Evolutionary conservation across 1,140 invertebrate genomes (phyloP).

Genomic region (Cotesia typhae): DNA sequence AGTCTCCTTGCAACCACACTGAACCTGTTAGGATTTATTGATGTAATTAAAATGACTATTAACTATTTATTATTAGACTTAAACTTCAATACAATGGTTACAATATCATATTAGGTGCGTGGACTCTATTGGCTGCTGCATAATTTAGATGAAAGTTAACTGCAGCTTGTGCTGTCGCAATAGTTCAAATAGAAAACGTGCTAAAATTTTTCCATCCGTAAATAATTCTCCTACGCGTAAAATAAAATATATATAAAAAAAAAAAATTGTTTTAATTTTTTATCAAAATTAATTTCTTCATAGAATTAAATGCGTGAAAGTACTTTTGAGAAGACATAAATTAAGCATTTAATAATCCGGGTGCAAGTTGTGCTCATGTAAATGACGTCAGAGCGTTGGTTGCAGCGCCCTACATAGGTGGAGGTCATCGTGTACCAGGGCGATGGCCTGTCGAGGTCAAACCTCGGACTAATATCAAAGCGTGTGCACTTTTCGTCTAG

Average conservation of each 20-base stretch:
- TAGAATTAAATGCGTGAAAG: too few relatives aligned
- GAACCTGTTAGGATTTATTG: too few relatives aligned
- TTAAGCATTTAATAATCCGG: slow-evolving; percentile 39
- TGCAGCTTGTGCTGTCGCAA: slow-evolving; percentile 20
- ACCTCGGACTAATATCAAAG: slow-evolving; percentile 52
- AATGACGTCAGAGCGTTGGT: slow-evolving; percentile 65
- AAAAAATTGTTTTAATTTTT: too few relatives aligned
- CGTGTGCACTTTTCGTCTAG: slow-evolving; percentile 56
- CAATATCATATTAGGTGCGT: neutral
- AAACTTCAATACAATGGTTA: too few relatives aligned
- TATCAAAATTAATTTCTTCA: too few relatives aligned
- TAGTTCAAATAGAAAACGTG: slow-evolving; percentile 1
- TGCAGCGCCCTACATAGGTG: slow-evolving; percentile 67
- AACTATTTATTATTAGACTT: too few relatives aligned
- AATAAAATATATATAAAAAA: neutral
- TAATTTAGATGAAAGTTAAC: slow-evolving; percentile 50
- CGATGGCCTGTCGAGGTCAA: slow-evolving; percentile 66
- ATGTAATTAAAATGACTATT: slow-evolving; percentile 13
- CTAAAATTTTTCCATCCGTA: slow-evolving; percentile 10
- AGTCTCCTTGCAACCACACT: too few relatives aligned
- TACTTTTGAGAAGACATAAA: slow-evolving; percentile 33
- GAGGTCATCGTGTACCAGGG: slow-evolving; percentile 65
- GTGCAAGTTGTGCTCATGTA: slow-evolving; percentile 44
- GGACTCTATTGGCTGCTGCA: slow-evolving; percentile 31
- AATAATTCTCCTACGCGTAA: neutral